Percentiles rank a stretch among this genome's conserved stretches.
Conservation (phyloP, 2,888 invertebrate genomes). For the Latrodectus elegans region DNA sequence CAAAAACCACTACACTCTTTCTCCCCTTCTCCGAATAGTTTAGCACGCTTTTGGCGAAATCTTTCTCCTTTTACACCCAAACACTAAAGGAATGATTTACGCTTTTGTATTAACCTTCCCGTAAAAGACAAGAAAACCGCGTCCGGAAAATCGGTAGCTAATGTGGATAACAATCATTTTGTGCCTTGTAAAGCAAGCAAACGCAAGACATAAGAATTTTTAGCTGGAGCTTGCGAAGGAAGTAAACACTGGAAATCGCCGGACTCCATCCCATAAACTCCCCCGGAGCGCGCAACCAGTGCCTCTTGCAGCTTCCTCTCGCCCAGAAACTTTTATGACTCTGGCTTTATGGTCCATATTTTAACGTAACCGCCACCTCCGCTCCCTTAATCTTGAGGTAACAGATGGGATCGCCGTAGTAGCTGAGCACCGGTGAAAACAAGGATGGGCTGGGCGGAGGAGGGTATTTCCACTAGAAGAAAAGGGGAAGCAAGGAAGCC, state of each 20-base stretch:
- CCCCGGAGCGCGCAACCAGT: constrained; percentile 32
- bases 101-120: constrained; percentile 22
- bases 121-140: background rate
- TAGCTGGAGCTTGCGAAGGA: constrained; percentile 16
- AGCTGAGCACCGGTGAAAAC: constrained; percentile 45
- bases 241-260: constrained; percentile 39
- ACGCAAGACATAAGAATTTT: constrained; percentile 6
- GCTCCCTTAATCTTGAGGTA: constrained; percentile 47
- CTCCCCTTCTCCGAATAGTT: no score
- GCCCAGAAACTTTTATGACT: constrained; percentile 44
- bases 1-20: no score
- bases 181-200: constrained; percentile 32
- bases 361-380: constrained; percentile 32
- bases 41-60: no score
- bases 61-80: background rate
- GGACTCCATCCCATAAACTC: constrained; percentile 43
- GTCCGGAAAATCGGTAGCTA: constrained; percentile 33
- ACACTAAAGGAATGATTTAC: constrained; percentile 19
- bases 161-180: constrained; percentile 44
- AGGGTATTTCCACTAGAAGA: constrained; percentile 14
- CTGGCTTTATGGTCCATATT: constrained; percentile 57
- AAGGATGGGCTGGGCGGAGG: constrained; percentile 44
- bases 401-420: constrained; percentile 39
- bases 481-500: background rate
- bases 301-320: constrained; percentile 31